Evolutionary conservation across 2,888 invertebrate genomes (phyloP).

Genomic region (Schizotus pectinicornis): DNA sequence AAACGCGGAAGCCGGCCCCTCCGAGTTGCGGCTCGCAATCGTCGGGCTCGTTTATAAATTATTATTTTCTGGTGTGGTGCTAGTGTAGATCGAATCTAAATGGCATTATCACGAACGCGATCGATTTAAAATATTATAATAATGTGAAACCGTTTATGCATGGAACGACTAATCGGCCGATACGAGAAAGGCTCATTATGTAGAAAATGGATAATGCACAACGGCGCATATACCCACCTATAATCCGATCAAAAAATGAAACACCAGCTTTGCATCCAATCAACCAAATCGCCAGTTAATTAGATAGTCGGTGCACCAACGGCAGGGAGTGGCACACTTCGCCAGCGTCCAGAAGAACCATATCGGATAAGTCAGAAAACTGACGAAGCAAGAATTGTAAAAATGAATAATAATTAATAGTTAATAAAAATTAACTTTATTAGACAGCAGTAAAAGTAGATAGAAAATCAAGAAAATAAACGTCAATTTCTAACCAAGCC

Average conservation of each 20-base stretch:
- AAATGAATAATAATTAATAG: too few relatives aligned
- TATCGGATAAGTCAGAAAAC: too few relatives aligned
- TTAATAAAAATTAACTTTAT: too few relatives aligned
- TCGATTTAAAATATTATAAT: conserved; percentile 54
- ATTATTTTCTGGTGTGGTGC: conserved; percentile 13
- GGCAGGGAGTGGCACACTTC: conserved; percentile 39
- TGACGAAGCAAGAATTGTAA: neutral
- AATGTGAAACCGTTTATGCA: conserved; percentile 53
- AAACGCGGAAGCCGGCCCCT: conserved; percentile 39
- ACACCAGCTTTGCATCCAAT: conserved; percentile 53
- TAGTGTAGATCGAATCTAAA: conserved; percentile 48
- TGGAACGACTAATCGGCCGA: conserved; percentile 48
- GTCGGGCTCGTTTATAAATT: conserved; percentile 35
- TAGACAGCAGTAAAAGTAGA: too few relatives aligned
- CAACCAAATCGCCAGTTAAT: conserved; percentile 56
- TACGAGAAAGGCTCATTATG: conserved; percentile 54
- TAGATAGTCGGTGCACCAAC: conserved; percentile 40
- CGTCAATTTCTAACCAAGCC: too few relatives aligned
- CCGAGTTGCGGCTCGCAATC: neutral
- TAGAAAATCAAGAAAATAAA: too few relatives aligned
- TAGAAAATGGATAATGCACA: conserved; percentile 55
- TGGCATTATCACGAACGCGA: conserved; percentile 53
- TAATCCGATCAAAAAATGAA: conserved; percentile 27
- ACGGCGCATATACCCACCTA: conserved; percentile 28
- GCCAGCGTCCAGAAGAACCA: too few relatives aligned